A percentile compares a stretch with the other conserved stretches of the same genome.
Evolutionary conservation across 2,888 invertebrate species (phyloP).

Genomic region (Pollenia labialis): DNA sequence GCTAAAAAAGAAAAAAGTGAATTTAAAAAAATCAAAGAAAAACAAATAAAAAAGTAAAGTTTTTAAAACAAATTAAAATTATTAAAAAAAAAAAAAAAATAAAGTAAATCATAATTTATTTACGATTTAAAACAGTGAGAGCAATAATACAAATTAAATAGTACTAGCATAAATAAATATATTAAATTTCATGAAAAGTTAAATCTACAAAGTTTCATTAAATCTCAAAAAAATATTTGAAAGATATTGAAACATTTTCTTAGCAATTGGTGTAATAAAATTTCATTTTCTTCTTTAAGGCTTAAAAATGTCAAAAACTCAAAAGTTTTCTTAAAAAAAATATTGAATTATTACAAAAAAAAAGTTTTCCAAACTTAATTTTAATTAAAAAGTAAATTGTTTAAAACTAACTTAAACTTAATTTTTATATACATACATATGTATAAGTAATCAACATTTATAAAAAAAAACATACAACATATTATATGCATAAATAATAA

Average conservation of each 20-base stretch:
- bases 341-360: constrained; percentile 16
- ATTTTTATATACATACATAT: constrained; percentile 33
- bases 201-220: no score
- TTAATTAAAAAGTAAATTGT: constrained; percentile 16
- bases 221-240: constrained; percentile 29
- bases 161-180: no score
- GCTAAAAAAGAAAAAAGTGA: constrained; percentile 2
- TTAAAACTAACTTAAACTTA: constrained; percentile 29
- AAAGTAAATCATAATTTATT: constrained; percentile 1
- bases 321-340: constrained; percentile 12
- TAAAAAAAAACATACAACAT: constrained; percentile 1
- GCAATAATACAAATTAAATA: no score
- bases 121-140: no score
- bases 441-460: background rate
- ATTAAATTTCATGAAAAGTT: no score
- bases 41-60: constrained; percentile 13
- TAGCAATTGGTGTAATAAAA: constrained; percentile 1
- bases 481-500: constrained; percentile 30
- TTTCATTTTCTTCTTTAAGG: constrained; percentile 31
- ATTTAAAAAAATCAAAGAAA: constrained; percentile 12
- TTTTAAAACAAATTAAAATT: no score
- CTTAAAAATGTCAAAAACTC: constrained; percentile 63
- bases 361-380: background rate
- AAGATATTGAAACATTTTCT: constrained; percentile 11
- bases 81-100: constrained; percentile 24